Conservation (phyloP, 2,113 vertebrate genomes). For the Orthonyx spaldingii region DNA sequence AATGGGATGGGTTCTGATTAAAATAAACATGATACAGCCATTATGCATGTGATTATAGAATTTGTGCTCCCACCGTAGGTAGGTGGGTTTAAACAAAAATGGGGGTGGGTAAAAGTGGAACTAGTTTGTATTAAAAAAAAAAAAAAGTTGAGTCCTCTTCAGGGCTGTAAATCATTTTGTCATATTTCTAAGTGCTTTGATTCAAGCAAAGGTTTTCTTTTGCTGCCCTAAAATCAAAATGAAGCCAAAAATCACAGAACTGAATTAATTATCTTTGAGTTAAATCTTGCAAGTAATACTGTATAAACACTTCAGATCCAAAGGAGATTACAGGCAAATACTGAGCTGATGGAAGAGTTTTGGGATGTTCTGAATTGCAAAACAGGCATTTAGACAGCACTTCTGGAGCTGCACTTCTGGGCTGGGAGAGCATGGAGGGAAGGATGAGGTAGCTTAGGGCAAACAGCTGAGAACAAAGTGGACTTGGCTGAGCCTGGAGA, state of each 20-base stretch:
- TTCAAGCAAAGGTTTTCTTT: not conserved
- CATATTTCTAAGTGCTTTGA: not conserved
- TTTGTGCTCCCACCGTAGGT: not conserved
- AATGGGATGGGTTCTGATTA: not conserved
- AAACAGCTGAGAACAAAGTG: not conserved
- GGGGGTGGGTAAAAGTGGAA: not conserved
- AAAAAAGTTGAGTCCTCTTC: not conserved
- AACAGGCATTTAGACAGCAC: not conserved
- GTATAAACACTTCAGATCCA: constrained; percentile 27
- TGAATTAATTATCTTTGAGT: constrained; percentile 28
- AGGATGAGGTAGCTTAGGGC: not conserved
- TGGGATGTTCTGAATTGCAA: constrained; percentile 41
- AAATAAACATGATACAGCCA: not conserved
- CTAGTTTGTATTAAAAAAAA: not conserved
- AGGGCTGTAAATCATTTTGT: not conserved
- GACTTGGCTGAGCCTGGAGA: not conserved
- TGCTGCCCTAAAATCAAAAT: not conserved
- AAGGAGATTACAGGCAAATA: constrained; percentile 37
- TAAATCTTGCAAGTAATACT: constrained; percentile 60
- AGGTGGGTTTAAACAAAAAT: not conserved
- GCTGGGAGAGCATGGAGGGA: not conserved
- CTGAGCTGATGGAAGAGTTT: constrained; percentile 20
- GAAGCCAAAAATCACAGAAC: constrained; percentile 20
- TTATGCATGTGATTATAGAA: not conserved
- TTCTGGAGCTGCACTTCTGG: not conserved